Evolutionary conservation across 64 coral and sea anemone species (phyloP).

Genomic region (Montipora capricornis): DNA sequence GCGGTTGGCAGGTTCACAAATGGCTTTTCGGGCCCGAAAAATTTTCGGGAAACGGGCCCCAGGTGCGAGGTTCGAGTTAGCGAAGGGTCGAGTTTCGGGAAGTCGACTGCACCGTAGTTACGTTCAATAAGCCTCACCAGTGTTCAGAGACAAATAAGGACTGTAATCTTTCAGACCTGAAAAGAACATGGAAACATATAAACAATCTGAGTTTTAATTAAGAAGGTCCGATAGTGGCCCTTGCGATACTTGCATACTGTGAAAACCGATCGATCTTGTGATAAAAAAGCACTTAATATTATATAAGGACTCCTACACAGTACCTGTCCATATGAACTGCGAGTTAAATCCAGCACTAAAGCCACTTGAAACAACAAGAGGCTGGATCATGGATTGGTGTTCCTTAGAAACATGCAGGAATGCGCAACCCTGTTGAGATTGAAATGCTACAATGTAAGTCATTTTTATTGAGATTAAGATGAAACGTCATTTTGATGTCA

Average conservation of each 20-base stretch:
- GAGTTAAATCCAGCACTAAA: conserved; percentile 66
- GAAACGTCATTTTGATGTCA: too few species aligned
- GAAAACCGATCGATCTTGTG: too few species aligned
- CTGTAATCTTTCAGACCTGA: conserved; percentile 68
- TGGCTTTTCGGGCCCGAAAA: too few species aligned
- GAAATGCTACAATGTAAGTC: not conserved
- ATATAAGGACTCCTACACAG: too few species aligned
- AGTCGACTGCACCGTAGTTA: not conserved
- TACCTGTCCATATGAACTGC: conserved; percentile 69
- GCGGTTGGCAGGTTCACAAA: too few species aligned
- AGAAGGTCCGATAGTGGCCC: too few species aligned
- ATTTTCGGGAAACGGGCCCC: too few species aligned
- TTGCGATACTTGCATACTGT: too few species aligned
- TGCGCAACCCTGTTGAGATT: conserved; percentile 33
- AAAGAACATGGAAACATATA: not conserved
- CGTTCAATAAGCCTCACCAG: conserved; percentile 9
- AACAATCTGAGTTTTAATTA: not conserved
- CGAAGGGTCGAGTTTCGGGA: too few species aligned
- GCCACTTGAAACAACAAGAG: conserved; percentile 60
- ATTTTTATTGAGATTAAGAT: not conserved
- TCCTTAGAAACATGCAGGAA: conserved; percentile 60
- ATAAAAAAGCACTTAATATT: too few species aligned
- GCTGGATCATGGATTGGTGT: conserved; percentile 27
- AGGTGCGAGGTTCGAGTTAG: too few species aligned
- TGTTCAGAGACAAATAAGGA: conserved; percentile 63